Percentiles rank a stretch among this genome's conserved stretches.
Evolutionary conservation across 1,140 invertebrate species (phyloP).

Genomic region (Trichoplusia ni): DNA sequence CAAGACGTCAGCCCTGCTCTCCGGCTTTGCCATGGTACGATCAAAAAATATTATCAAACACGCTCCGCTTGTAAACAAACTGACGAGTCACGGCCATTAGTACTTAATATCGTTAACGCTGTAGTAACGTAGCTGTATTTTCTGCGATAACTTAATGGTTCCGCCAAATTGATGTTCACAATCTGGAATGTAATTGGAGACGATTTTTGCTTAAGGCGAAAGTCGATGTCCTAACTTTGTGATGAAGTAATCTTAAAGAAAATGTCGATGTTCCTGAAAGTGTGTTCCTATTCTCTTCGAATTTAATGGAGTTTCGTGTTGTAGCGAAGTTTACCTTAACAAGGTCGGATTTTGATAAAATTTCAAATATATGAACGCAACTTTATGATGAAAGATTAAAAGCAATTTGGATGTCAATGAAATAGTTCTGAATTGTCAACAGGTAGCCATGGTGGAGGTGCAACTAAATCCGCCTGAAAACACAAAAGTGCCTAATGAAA

Average conservation of each 20-base stretch:
- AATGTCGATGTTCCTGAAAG: too few species aligned
- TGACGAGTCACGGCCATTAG: background rate
- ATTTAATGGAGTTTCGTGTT: too few species aligned
- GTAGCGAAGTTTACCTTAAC: too few species aligned
- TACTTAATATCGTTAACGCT: background rate
- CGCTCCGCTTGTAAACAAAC: background rate
- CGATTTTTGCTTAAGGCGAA: too few species aligned
- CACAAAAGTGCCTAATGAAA: constrained; percentile 88
- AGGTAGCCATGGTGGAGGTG: constrained; percentile 99
- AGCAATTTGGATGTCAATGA: too few species aligned
- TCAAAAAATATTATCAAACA: background rate
- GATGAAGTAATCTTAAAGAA: too few species aligned
- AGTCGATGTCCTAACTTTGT: too few species aligned
- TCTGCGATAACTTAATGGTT: background rate
- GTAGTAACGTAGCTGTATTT: background rate
- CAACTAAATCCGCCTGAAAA: constrained; percentile 86
- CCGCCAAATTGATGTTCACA: background rate
- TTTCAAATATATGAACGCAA: too few species aligned
- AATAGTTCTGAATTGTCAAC: constrained; percentile 56
- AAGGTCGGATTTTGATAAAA: too few species aligned
- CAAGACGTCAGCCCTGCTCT: constrained; percentile 97
- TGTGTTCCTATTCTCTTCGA: too few species aligned
- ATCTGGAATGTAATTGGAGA: too few species aligned
- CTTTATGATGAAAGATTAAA: too few species aligned
- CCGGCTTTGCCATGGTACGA: constrained; percentile 97